Conservation (phyloP, 2,113 vertebrate species). For the Hippocampus abdominalis region DNA sequence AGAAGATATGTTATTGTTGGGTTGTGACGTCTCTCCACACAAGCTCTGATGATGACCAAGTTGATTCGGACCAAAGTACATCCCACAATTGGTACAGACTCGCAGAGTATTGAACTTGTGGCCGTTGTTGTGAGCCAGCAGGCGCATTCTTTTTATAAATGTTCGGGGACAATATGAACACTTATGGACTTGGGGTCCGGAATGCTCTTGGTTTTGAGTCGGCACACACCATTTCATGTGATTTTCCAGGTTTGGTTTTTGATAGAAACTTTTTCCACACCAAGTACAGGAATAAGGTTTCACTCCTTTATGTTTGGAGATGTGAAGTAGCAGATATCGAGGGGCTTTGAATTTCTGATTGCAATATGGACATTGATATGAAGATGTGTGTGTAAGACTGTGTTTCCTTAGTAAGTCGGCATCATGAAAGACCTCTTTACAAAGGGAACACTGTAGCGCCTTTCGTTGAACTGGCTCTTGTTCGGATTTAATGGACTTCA, state of each 20-base stretch:
- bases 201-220: not conserved
- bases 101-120: conserved; percentile 59
- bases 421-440: conserved; percentile 59
- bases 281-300: conserved; percentile 60
- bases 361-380: conserved; percentile 70
- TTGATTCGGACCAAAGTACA: conserved; percentile 59
- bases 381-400: conserved; percentile 60
- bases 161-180: conserved; percentile 63
- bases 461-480: conserved; percentile 25
- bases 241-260: conserved; percentile 37
- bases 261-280: conserved; percentile 65
- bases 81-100: conserved; percentile 61
- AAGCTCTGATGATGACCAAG: conserved; percentile 42
- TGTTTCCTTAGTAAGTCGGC: conserved; percentile 57
- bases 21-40: conserved; percentile 9
- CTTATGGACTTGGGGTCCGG: not conserved
- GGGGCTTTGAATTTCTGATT: conserved; percentile 45
- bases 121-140: conserved; percentile 51
- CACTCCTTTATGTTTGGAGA: conserved; percentile 64
- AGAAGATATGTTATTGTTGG: not conserved
- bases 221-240: conserved; percentile 55
- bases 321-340: conserved; percentile 62
- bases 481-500: conserved; percentile 10
- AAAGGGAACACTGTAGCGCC: conserved; percentile 57
- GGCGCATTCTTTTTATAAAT: conserved; percentile 45